A percentile compares a stretch with the other conserved stretches of the same genome.
Conservation (phyloP, 2,113 vertebrate species). For the Pantherophis guttatus region DNA sequence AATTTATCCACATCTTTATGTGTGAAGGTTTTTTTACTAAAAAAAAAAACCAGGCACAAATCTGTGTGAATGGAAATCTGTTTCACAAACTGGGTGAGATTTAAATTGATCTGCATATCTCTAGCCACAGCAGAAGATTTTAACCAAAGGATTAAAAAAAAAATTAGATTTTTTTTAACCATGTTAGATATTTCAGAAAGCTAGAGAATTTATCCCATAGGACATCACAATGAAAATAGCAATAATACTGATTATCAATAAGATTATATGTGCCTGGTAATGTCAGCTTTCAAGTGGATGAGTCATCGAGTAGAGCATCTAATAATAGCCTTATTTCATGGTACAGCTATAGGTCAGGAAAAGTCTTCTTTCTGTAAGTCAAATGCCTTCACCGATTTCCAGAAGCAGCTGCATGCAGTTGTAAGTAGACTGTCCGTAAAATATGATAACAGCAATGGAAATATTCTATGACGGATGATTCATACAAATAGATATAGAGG, state of each 20-base stretch:
- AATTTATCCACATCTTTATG: background rate
- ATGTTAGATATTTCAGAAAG: background rate
- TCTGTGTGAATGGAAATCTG: background rate
- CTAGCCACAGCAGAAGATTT: background rate
- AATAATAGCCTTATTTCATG: background rate
- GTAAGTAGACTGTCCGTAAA: constrained; percentile 47
- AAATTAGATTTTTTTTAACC: background rate
- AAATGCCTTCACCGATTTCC: constrained; percentile 38
- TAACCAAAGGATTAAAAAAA: background rate
- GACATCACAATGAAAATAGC: background rate
- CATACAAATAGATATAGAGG: background rate
- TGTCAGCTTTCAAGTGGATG: constrained; percentile 34
- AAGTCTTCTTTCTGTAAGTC: background rate
- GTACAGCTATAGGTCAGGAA: background rate
- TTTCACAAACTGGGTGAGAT: background rate
- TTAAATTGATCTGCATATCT: background rate
- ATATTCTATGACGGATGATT: constrained; percentile 37
- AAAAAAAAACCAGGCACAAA: background rate
- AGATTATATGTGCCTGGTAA: background rate
- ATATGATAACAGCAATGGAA: constrained; percentile 39
- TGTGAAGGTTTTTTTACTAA: background rate
- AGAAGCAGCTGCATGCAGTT: constrained; percentile 34
- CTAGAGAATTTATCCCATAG: background rate
- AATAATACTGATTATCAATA: background rate
- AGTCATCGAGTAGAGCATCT: background rate